Base-by-base conservation (phyloP, 1,140 invertebrate genomes). In the Onthophagus taurus region DNA sequence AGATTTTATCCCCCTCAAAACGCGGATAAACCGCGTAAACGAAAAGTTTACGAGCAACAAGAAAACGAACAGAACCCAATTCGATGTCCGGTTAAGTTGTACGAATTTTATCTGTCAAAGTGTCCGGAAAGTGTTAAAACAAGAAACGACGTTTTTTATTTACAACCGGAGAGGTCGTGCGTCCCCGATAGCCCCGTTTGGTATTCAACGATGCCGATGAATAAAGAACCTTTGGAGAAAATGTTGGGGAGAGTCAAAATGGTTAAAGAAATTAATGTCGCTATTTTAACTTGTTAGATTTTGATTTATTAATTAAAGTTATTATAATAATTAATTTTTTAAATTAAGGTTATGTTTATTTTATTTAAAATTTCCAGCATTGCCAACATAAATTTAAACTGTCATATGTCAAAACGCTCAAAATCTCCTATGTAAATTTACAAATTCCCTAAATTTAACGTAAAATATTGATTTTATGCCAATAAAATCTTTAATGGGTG, bases 41-140 rank as follows among this genome's bases (percentile, higher is more conserved):
- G 83, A 58, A 83, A 83, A 65, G 80, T 83, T 12, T 85, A 85
- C 64, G 88, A 91, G 60, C 86, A 91, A 60, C 80, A 87, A 63
- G 88, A 90, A 67, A 90, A 92, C 58, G 76, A 85, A 61, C 83
- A 88, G 33, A 88, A 91, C 69, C 87, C 87, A 5, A 64, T 90
- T 4, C 72, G 88, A 44, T 94, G 90, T 75, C 89, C 89, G 50
- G 87, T 95, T 8, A 89, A 89, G 61, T 69, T 93, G 12, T 94
- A 91, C 59, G 89, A 94, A 71, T 94, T 93, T 69, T 95, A 93
- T 67, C 72, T 92, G 42, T 91, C 87, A 11, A 94, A 93, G 76
- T 92, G 89, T 54, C 88, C 89, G n/a, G 87, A 91, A 65, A 87
- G 81, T 61, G 85, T 89, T 29, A 89, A 87, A 63, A 85, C 81